Percentiles rank a stretch among this genome's conserved stretches.
Conservation (phyloP, 2,113 vertebrate species). For the Cavia porcellus region DNA sequence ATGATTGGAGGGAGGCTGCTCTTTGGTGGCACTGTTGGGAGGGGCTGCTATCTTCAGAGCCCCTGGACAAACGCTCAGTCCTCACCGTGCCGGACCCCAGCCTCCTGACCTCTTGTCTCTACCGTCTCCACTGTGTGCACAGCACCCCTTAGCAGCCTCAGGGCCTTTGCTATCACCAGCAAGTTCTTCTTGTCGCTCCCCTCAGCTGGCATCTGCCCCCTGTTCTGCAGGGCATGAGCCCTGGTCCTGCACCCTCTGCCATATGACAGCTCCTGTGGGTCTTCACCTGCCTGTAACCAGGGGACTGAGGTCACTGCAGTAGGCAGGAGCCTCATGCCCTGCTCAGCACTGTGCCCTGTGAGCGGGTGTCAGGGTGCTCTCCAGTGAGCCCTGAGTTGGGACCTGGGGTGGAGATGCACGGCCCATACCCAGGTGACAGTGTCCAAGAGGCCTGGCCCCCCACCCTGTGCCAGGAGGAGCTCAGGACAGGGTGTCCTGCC, state of each 20-base stretch:
- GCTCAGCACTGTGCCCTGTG: neutral
- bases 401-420: neutral
- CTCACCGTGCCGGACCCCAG: too few relatives aligned
- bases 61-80: neutral
- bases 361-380: neutral
- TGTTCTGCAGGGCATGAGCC: neutral
- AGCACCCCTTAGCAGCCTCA: neutral
- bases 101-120: neutral
- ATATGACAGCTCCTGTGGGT: neutral
- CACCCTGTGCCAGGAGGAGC: rapidly evolving
- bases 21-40: neutral
- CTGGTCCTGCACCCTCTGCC: neutral
- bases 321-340: neutral
- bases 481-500: neutral
- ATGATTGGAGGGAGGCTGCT: neutral
- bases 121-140: neutral
- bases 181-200: neutral
- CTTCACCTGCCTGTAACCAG: neutral
- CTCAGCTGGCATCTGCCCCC: neutral
- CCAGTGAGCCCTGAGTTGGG: neutral
- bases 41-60: neutral
- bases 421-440: neutral
- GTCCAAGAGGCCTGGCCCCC: neutral
- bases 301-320: neutral
- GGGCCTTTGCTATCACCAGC: neutral